Percentiles rank a stretch among this genome's conserved stretches.
These are phyloP conservation scores for Drosophila nasuta DNA, from an alignment of 1,140 invertebrate species.

Conservation along the genomic window DNA sequence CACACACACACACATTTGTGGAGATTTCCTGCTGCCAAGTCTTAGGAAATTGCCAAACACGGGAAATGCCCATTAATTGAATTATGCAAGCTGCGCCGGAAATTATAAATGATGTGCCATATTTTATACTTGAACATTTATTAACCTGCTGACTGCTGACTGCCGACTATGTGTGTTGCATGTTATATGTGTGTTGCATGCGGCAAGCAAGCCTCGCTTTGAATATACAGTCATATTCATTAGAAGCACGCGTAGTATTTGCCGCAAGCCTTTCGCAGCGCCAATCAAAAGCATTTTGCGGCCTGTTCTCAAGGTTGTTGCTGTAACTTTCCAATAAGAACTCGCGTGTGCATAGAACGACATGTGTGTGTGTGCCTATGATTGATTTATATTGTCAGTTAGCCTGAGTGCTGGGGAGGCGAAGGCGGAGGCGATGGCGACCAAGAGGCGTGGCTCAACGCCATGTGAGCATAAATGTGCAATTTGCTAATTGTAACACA, in stretches of 20 bases:
- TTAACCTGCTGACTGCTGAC: not conserved
- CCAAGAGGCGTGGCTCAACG: conserved; percentile 37
- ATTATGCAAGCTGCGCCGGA: conserved; percentile 72
- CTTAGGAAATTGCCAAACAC: conserved; percentile 55
- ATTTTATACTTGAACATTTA: conserved; percentile 63
- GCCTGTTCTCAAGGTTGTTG: conserved; percentile 69
- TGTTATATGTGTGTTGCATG: conserved; percentile 1
- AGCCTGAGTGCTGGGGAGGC: not conserved
- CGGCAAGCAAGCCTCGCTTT: not conserved
- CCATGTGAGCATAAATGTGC: conserved; percentile 81
- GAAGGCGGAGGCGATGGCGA: conserved; percentile 4
- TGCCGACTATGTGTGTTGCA: conserved; percentile 28
- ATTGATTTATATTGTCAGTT: conserved; percentile 82
- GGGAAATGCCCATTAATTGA: conserved; percentile 78
- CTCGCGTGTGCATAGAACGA: conserved; percentile 36
- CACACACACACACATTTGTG: conserved; percentile 6
- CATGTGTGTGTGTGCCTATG: conserved; percentile 49
- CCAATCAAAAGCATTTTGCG: conserved; percentile 64
- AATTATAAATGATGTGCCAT: conserved; percentile 81
- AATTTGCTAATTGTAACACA: conserved; percentile 83
- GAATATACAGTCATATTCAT: conserved; percentile 16
- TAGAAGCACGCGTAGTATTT: conserved; percentile 32
- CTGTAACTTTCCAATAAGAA: conserved; percentile 79
- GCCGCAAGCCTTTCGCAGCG: conserved; percentile 21
- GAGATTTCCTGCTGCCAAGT: conserved; percentile 55